phyloP scores from a whole-genome alignment of 2,113 vertebrate species.

The Gymnobelideus leadbeateri region DNA sequence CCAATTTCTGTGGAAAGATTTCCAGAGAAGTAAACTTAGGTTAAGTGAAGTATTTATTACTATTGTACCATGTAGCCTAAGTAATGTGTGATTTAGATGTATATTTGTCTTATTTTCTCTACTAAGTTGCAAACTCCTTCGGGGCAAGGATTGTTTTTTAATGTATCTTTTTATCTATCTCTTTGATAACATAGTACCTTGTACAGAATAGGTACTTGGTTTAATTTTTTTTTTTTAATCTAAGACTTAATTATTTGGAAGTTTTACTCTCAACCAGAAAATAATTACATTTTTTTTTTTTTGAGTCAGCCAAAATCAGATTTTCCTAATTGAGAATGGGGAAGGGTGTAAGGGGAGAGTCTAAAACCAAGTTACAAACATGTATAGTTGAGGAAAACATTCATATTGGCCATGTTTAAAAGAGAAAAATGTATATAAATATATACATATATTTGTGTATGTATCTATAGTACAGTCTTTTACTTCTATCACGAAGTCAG shows the following conservation, averaged over 20 bases:
- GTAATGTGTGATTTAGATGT: not conserved
- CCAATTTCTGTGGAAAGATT: not conserved
- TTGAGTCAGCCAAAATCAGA: not conserved
- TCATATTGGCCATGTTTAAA: not conserved
- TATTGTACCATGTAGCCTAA: not conserved
- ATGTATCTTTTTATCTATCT: constrained; percentile 12
- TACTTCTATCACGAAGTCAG: not conserved
- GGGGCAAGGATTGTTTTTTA: constrained; percentile 16
- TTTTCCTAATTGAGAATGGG: not conserved
- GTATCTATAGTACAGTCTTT: not conserved
- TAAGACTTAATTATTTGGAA: not conserved
- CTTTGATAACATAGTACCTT: constrained; percentile 11
- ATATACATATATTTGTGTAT: not conserved
- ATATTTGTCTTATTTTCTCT: not conserved
- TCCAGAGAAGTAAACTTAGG: not conserved
- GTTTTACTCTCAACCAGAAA: not conserved
- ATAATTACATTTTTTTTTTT: not conserved
- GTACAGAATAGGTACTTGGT: constrained; percentile 23
- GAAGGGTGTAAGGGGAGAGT: too few relatives aligned
- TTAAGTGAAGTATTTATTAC: not conserved
- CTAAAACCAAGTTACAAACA: not conserved
- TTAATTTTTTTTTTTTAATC: constrained; percentile 21
- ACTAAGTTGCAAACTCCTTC: constrained; percentile 28
- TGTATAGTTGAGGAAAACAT: not conserved
- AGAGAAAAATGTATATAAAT: not conserved